Evolutionary conservation across 2,888 invertebrate species (phyloP).

Genomic region (Pseudococcus longispinus): DNA sequence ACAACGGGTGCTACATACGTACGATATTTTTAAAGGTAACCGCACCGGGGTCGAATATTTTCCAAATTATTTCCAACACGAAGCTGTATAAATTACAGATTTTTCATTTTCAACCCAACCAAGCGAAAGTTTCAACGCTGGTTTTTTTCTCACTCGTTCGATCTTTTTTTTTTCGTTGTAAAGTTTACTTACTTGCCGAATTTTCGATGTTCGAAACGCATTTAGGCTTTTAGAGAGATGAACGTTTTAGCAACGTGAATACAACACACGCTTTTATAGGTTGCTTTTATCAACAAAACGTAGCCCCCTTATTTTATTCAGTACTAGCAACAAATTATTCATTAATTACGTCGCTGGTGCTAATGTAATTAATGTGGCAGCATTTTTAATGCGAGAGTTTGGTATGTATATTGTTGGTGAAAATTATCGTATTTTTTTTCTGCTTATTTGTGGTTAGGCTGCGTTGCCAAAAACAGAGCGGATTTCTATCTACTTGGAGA

Average conservation of each 20-base stretch:
- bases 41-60: background rate
- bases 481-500: too few species aligned
- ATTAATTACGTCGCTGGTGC: background rate
- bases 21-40: background rate
- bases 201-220: conserved; percentile 9
- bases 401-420: background rate
- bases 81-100: background rate
- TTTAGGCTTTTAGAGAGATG: conserved; percentile 18
- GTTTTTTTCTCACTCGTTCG: background rate
- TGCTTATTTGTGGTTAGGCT: background rate
- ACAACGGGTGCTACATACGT: background rate
- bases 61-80: background rate
- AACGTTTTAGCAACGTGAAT: background rate
- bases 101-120: conserved; percentile 16
- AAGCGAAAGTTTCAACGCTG: background rate
- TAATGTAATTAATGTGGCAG: background rate
- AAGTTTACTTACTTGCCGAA: background rate
- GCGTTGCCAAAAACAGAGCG: background rate
- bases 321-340: background rate
- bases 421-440: background rate
- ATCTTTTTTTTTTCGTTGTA: background rate
- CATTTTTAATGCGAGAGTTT: background rate
- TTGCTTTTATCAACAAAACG: conserved; percentile 2
- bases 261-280: conserved; percentile 7
- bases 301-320: conserved; percentile 1